A percentile compares a stretch with the other conserved stretches of the same genome.
Conservation (phyloP, 2,888 invertebrate genomes). For the Gymnocheta viridis region DNA sequence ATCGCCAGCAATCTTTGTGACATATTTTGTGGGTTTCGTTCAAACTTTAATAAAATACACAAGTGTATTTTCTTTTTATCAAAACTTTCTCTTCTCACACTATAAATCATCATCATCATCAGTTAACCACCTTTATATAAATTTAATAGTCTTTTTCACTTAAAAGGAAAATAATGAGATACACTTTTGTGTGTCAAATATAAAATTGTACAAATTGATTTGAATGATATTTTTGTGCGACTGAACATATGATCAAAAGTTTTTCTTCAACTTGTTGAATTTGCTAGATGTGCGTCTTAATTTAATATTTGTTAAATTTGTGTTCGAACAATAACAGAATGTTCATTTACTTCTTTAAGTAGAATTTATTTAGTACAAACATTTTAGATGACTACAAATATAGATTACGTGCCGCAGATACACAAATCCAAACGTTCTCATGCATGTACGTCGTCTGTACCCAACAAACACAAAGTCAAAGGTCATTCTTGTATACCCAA, state of each 20-base stretch:
- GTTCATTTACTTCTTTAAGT: slow-evolving; percentile 30
- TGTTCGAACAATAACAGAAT: slow-evolving; percentile 16
- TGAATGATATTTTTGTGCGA: slow-evolving; percentile 11
- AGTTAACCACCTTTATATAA: not conserved
- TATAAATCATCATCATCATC: not conserved
- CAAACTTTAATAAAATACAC: too few species aligned
- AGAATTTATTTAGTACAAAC: slow-evolving; percentile 8
- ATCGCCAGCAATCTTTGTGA: too few species aligned
- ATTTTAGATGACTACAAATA: slow-evolving; percentile 22
- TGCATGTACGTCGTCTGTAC: not conserved
- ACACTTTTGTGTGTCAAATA: slow-evolving; percentile 17
- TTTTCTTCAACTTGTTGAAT: slow-evolving; percentile 39
- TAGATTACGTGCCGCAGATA: slow-evolving; percentile 24
- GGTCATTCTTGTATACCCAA: too few species aligned
- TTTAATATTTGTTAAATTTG: slow-evolving; percentile 33
- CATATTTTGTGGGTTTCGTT: too few species aligned
- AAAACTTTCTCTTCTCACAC: not conserved
- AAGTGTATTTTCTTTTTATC: not conserved
- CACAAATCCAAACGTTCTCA: not conserved
- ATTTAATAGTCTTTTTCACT: not conserved
- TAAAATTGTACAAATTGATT: slow-evolving; percentile 36
- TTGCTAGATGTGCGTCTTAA: slow-evolving; percentile 52
- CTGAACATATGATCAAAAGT: slow-evolving; percentile 23
- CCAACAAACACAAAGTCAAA: not conserved
- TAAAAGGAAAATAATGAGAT: not conserved